A percentile compares a stretch with the other conserved stretches of the same genome.
Evolutionary conservation across 2,888 invertebrate genomes (phyloP).

Genomic region (Dioctria rufipes): DNA sequence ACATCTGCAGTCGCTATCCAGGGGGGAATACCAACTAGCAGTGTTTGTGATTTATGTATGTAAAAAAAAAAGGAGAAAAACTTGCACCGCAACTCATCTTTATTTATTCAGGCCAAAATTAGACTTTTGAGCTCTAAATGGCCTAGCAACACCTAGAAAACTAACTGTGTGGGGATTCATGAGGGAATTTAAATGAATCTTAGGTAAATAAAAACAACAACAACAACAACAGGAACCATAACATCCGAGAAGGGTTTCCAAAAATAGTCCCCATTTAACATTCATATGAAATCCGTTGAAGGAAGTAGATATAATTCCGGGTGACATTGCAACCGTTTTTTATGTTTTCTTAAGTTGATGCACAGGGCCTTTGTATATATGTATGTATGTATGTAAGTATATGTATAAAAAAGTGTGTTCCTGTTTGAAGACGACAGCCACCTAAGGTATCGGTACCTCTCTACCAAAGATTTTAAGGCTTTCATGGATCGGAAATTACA

Average conservation of each 20-base stretch:
- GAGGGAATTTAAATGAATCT: slow-evolving; percentile 16
- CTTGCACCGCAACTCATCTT: not conserved
- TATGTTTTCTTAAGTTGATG: slow-evolving; percentile 26
- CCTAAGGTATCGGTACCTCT: not conserved
- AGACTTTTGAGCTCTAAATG: slow-evolving; percentile 2
- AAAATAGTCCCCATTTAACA: slow-evolving; percentile 39
- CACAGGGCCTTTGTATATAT: not conserved
- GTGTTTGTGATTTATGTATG: too few relatives aligned
- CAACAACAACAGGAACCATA: not conserved
- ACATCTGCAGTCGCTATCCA: too few relatives aligned
- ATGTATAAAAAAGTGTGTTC: too few relatives aligned
- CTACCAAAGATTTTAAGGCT: slow-evolving; percentile 11
- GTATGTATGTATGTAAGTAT: too few relatives aligned
- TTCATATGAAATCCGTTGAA: slow-evolving; percentile 38
- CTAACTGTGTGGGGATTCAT: not conserved
- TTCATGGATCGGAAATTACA: slow-evolving; percentile 51
- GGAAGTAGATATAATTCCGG: slow-evolving; percentile 41
- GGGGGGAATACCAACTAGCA: too few relatives aligned
- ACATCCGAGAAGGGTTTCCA: slow-evolving; percentile 1
- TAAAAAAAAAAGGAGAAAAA: too few relatives aligned
- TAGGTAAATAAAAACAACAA: not conserved
- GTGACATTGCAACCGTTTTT: slow-evolving; percentile 38
- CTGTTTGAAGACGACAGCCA: slow-evolving; percentile 1
- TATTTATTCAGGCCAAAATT: slow-evolving; percentile 26
- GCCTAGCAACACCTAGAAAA: slow-evolving; percentile 14